Base-by-base conservation (phyloP, 2,113 vertebrate genomes). In the Numenius arquata region DNA sequence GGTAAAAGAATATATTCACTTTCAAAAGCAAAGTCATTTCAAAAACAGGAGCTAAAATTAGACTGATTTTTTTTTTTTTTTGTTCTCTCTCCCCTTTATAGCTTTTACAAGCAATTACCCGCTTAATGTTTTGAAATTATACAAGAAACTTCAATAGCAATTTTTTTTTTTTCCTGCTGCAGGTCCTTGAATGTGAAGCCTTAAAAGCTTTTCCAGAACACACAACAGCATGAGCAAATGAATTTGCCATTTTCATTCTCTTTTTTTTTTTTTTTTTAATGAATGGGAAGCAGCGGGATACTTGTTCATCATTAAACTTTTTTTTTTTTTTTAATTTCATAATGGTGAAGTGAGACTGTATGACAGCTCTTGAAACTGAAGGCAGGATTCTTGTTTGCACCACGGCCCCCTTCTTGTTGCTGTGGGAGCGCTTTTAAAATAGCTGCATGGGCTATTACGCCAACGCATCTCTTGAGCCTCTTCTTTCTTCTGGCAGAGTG, bases 71-170 rank as follows among this genome's bases (percentile, higher is more conserved):
- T 61, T 41, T 61, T 56, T 34, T 53, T 66, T 85, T n/a, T 67
- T 48, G 7, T 73, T 75, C 76, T 73, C 80, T 87, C 40, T 87
- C 36, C 48, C 75, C 86, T 95, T 85, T 38, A 70, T 59, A 77
- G 86, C 84, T 96, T 93, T 93, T 95, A 95, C 89, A 96, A 97
- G 88, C 90, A 97, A 96, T 96, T 96, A 95, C 70, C 90, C 96
- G 89, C 84, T 96, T 93, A 89, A 81, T 85, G 84, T 87, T 95
- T 91, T 90, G 80, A 95, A 95, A 96, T 96, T 89, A 96, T 68
- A 92, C 48, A 87, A 83, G 73, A 86, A 92, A 94, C 65, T 94
- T 90, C 92, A 96, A 68, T 48, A 81, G 73, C 47, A 50, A 34
- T 59, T 66, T 67, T 93, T 52, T 43, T 43, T 58, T 96, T 72